Conservation (phyloP, 2,797 vertebrate genomes). For the Phylloscopus collybita region DNA sequence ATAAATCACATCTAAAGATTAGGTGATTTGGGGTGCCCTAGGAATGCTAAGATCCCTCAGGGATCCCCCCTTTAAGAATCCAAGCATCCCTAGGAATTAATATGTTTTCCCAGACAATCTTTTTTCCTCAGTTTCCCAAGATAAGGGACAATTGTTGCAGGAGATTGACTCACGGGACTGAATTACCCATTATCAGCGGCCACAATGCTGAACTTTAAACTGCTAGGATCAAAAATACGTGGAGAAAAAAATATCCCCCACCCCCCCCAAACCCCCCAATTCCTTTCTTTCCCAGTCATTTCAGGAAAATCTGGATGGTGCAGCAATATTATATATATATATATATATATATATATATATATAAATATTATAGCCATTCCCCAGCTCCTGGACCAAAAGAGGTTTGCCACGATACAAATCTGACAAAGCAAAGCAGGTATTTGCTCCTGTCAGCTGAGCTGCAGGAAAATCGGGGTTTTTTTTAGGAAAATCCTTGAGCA, state of each 20-base stretch:
- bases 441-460: background rate
- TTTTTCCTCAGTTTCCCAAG: background rate
- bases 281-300: background rate
- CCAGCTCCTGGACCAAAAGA: background rate
- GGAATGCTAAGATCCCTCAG: no score
- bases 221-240: background rate
- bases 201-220: background rate
- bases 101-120: background rate
- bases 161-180: background rate
- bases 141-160: background rate
- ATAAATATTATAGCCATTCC: background rate
- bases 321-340: no score
- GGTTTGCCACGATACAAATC: no score
- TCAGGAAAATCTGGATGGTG: background rate
- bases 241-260: background rate
- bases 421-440: background rate
- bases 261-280: no score
- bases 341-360: no score
- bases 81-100: background rate
- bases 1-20: background rate
- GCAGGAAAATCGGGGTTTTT: background rate
- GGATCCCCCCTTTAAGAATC: background rate
- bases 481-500: background rate
- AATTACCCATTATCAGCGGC: background rate
- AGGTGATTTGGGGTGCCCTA: background rate